Evolutionary conservation across 2,797 vertebrate genomes (phyloP).

Genomic region (Rhynchotus rufescens): DNA sequence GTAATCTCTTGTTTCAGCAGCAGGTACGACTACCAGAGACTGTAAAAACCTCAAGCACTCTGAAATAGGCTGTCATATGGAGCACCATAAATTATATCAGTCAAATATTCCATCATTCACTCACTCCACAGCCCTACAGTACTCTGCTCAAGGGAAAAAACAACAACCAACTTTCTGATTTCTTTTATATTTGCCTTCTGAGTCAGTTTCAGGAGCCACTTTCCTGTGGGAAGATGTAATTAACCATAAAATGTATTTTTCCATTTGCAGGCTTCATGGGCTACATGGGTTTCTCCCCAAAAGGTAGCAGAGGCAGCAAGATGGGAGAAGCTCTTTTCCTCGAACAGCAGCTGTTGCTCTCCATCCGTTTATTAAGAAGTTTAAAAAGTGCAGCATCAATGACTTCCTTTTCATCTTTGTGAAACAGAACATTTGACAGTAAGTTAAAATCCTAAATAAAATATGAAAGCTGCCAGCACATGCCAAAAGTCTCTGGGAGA

Average conservation of each 20-base stretch:
- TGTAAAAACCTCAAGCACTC: constrained; percentile 76
- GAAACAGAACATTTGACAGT: constrained; percentile 46
- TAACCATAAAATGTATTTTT: constrained; percentile 45
- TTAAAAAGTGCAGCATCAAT: constrained; percentile 19
- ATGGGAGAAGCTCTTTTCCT: neutral
- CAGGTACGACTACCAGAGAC: constrained; percentile 75
- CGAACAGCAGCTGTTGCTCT: constrained; percentile 26
- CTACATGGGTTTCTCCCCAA: neutral
- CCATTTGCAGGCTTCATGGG: constrained; percentile 14
- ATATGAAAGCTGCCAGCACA: constrained; percentile 59
- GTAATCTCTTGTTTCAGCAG: constrained; percentile 81
- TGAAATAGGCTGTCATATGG: constrained; percentile 75
- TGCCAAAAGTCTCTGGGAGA: neutral
- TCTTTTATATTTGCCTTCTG: constrained; percentile 60
- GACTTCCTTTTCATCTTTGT: constrained; percentile 60
- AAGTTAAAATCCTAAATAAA: constrained; percentile 68
- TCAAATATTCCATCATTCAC: constrained; percentile 76
- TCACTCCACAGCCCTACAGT: constrained; percentile 30
- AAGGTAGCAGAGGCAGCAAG: neutral
- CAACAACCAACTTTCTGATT: constrained; percentile 36
- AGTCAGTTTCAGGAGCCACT: neutral
- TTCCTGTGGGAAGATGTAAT: constrained; percentile 43
- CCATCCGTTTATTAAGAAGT: constrained; percentile 38
- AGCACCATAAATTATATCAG: constrained; percentile 78
- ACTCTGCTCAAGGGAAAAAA: constrained; percentile 56